Base-by-base conservation (phyloP, 2,113 vertebrate genomes). In the Menura novaehollandiae region DNA sequence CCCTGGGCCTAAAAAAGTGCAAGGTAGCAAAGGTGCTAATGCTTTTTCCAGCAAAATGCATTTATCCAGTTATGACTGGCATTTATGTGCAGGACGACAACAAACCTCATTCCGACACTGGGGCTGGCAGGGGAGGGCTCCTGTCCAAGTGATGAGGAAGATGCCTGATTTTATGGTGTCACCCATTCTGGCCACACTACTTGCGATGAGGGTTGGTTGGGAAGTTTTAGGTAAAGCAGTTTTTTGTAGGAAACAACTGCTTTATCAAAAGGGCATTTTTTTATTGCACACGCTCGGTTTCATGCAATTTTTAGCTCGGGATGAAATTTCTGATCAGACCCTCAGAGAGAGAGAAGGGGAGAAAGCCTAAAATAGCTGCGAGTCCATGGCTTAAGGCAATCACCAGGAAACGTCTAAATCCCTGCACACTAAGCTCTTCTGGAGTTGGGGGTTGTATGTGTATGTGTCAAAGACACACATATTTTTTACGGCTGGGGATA, bases 341-440 rank as follows among this genome's bases (percentile, higher is more conserved):
- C 64, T 87, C n/a, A n/a, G 77, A 89, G 76, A 84, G 76, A 84
- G 33, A 67, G 44, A 77, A 88, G 74, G 24, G 24, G 55, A 88
- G 55, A 88, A 95, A 93, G 66, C 74, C 93, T 79, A 91, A 96
- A 96, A 96, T 66, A 94, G 71, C 81, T 23, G 5, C 1, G 3
- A 95, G 87, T 53, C 49, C 75, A 17, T 28, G 43, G 75, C 89
- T 96, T 93, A 96, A 91, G 75, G 59, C 94, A 73, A 62, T 82
- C 21, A 3, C 80, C 41, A 53, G 58, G 62, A 74, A 91, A 94
- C 0, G 2, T 35, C 49, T 76, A 95, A 97, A 94, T 76, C 93
- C 89, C 81, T 88, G 62, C 41, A 66, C 7, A 8, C 33, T 89
- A 87, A 95, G 86, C 89, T 91, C 71, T 89, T 68, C 58, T 89